Conservation (phyloP, 2,888 invertebrate species). For the Ophonus ardosiacus region DNA sequence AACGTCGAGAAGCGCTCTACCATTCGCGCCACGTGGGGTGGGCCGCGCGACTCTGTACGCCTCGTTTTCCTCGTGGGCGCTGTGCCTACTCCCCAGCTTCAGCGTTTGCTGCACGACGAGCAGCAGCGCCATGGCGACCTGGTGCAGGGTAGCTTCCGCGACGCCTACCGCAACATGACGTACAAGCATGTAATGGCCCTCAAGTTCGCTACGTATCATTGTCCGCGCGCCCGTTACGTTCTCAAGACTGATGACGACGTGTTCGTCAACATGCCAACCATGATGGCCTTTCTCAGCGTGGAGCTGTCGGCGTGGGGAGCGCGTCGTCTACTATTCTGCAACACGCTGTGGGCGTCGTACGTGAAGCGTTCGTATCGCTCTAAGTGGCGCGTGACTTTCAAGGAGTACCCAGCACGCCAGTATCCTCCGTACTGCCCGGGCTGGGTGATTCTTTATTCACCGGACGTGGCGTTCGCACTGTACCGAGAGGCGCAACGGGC, state of each 20-base stretch:
- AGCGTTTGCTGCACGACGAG: slow-evolving; percentile 76
- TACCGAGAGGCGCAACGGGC: slow-evolving; percentile 77
- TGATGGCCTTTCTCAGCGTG: slow-evolving; percentile 79
- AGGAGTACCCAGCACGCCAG: slow-evolving; percentile 80
- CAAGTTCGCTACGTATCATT: slow-evolving; percentile 86
- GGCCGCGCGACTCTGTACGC: slow-evolving; percentile 77
- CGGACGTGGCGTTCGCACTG: slow-evolving; percentile 77
- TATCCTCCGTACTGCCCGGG: slow-evolving; percentile 90
- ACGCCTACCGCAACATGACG: slow-evolving; percentile 89
- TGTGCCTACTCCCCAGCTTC: slow-evolving; percentile 72
- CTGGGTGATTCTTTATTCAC: slow-evolving; percentile 80
- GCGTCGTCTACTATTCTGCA: slow-evolving; percentile 82
- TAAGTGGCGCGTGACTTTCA: slow-evolving; percentile 86
- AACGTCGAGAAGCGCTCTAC: slow-evolving; percentile 82
- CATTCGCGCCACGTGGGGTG: slow-evolving; percentile 87
- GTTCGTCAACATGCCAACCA: slow-evolving; percentile 82
- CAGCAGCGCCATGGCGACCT: slow-evolving; percentile 81
- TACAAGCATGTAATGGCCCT: slow-evolving; percentile 91
- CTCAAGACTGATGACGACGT: slow-evolving; percentile 89
- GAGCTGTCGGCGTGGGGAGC: slow-evolving; percentile 81
- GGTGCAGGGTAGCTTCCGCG: slow-evolving; percentile 86
- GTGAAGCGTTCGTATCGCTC: slow-evolving; percentile 82
- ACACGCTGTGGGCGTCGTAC: slow-evolving; percentile 75
- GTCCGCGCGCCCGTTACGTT: slow-evolving; percentile 81
- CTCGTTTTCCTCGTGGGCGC: slow-evolving; percentile 84